These are phyloP conservation scores for Seira ritae DNA, from an alignment of 2,888 invertebrate species.

Conservation along the genomic window DNA sequence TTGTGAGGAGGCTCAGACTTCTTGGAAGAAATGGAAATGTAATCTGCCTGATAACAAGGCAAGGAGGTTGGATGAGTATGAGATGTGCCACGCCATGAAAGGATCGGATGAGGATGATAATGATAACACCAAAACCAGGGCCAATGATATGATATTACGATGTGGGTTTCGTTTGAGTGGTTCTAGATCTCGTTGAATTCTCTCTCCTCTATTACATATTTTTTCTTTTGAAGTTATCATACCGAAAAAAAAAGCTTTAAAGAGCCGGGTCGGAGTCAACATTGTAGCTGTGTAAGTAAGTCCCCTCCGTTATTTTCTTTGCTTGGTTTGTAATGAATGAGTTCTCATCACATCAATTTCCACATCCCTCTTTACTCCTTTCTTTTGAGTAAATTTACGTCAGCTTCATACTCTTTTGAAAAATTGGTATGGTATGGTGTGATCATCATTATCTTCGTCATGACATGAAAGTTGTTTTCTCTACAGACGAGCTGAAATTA, in stretches of 20 bases:
- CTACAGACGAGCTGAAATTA: too few species aligned
- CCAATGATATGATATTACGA: constrained; percentile 33
- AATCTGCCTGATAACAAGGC: constrained; percentile 20
- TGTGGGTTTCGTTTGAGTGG: constrained; percentile 34
- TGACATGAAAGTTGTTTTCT: too few species aligned
- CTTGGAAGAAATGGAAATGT: background rate
- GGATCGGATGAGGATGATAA: background rate
- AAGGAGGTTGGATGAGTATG: background rate
- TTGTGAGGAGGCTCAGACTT: too few species aligned
- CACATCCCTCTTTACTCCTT: background rate
- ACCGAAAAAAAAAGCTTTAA: constrained; percentile 21
- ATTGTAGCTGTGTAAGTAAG: constrained; percentile 17
- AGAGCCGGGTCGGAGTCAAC: background rate
- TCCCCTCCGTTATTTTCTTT: constrained; percentile 41
- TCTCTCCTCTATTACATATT: constrained; percentile 28
- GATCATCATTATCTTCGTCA: too few species aligned
- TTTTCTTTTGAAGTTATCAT: constrained; percentile 50
- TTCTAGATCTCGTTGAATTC: constrained; percentile 21
- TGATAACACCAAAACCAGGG: constrained; percentile 32
- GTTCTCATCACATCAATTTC: constrained; percentile 47
- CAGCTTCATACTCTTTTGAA: too few species aligned
- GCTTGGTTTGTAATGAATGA: constrained; percentile 55
- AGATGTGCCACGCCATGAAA: background rate
- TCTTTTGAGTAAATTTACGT: too few species aligned
- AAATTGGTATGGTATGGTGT: too few species aligned